Evolutionary conservation across 2,113 vertebrate genomes (phyloP).

Genomic region (Blennius ocellaris): DNA sequence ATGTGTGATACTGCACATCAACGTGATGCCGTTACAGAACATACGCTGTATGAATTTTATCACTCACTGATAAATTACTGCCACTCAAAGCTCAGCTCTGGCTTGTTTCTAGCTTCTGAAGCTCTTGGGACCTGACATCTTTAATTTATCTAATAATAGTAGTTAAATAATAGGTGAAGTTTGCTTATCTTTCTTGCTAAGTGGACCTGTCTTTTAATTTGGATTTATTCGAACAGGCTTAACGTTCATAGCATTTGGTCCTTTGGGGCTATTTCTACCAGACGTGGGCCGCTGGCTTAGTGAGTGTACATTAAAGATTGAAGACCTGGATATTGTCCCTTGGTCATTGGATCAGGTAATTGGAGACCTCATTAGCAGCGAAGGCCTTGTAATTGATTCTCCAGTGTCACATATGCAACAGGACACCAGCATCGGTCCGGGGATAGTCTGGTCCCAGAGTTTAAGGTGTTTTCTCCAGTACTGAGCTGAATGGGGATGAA

Average conservation of each 20-base stretch:
- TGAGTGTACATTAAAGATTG: slow-evolving; percentile 68
- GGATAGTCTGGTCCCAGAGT: slow-evolving; percentile 9
- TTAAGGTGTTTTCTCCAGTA: not conserved
- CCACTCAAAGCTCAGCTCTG: not conserved
- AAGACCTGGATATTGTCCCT: slow-evolving; percentile 59
- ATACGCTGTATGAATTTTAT: too few relatives aligned
- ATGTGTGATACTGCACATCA: too few relatives aligned
- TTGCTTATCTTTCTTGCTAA: slow-evolving; percentile 1
- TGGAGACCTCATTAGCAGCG: slow-evolving; percentile 73
- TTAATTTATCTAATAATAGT: slow-evolving; percentile 1
- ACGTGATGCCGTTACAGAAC: too few relatives aligned
- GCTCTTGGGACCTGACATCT: too few relatives aligned
- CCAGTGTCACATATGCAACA: slow-evolving; percentile 58
- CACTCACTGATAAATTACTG: too few relatives aligned
- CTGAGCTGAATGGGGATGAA: slow-evolving; percentile 1
- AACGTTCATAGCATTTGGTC: not conserved
- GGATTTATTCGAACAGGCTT: not conserved
- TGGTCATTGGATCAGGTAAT: slow-evolving; percentile 67
- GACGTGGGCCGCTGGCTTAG: slow-evolving; percentile 12
- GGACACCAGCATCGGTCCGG: slow-evolving; percentile 39
- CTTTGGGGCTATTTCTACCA: not conserved
- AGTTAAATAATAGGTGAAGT: slow-evolving; percentile 5
- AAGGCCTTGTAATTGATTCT: slow-evolving; percentile 74
- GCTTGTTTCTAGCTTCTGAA: not conserved
- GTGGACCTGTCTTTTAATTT: not conserved